A percentile compares a stretch with the other conserved stretches of the same genome.
Evolutionary conservation across 2,888 invertebrate genomes (phyloP).

Genomic region (Sesia apiformis): DNA sequence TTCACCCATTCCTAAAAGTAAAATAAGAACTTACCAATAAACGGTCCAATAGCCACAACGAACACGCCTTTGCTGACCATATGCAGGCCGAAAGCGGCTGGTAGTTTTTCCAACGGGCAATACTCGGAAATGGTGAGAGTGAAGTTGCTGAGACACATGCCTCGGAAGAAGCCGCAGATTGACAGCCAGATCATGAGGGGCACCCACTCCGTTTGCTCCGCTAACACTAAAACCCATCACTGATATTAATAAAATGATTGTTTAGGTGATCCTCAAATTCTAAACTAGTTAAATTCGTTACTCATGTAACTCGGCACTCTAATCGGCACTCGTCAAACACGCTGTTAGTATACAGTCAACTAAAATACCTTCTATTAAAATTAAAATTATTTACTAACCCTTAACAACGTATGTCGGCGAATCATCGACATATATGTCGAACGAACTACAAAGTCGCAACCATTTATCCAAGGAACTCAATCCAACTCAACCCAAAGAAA

Average conservation of each 20-base stretch:
- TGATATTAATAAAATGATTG: background rate
- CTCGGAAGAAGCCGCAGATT: conserved; percentile 85
- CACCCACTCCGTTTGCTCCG: conserved; percentile 81
- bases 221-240: conserved; percentile 75
- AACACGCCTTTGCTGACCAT: conserved; percentile 85
- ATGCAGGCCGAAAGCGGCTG: conserved; percentile 84
- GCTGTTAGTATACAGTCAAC: no score
- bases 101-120: conserved; percentile 81
- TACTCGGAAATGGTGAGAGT: conserved; percentile 86
- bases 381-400: no score
- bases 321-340: no score
- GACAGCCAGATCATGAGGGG: conserved; percentile 81
- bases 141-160: conserved; percentile 85
- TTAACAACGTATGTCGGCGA: no score
- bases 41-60: conserved; percentile 80
- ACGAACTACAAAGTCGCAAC: no score
- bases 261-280: background rate
- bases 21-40: conserved; percentile 73
- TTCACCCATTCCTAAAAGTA: no score
- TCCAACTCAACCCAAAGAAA: no score
- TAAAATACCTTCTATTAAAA: no score
- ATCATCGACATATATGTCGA: no score
- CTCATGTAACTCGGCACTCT: no score
- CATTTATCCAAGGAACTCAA: no score
- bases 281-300: no score